Evolutionary conservation across 2,797 vertebrate species (phyloP).

Genomic region (Danio jaintianensis): DNA sequence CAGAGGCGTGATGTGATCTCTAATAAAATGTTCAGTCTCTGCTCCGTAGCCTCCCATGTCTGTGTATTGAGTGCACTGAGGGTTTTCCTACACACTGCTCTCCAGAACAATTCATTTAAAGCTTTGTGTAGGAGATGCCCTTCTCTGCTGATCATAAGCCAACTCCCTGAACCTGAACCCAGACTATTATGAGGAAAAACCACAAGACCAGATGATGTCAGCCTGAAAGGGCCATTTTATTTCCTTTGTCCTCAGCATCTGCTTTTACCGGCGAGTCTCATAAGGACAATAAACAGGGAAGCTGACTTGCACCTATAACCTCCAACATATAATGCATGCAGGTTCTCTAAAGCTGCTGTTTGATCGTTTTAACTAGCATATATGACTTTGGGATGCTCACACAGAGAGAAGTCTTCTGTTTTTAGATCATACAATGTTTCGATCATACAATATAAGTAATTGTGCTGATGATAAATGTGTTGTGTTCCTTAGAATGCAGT

Average conservation of each 20-base stretch:
- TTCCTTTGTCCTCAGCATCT: slow-evolving; percentile 2
- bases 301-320: not conserved
- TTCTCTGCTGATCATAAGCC: slow-evolving; percentile 18
- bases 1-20: slow-evolving; percentile 30
- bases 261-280: not conserved
- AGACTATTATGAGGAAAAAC: slow-evolving; percentile 31
- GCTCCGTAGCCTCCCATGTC: slow-evolving; percentile 17
- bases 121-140: slow-evolving; percentile 20
- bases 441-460: no score
- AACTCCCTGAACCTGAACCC: not conserved
- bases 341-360: not conserved
- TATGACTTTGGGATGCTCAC: not conserved
- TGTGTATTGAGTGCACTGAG: slow-evolving; percentile 23
- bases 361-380: not conserved
- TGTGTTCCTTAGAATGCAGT: no score
- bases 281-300: slow-evolving; percentile 11
- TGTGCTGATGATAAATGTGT: no score
- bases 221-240: slow-evolving; percentile 32
- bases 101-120: slow-evolving; percentile 23
- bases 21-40: slow-evolving; percentile 39
- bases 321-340: slow-evolving; percentile 6
- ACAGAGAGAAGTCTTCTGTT: no score
- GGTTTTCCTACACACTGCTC: slow-evolving; percentile 11
- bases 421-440: no score
- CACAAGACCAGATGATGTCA: slow-evolving; percentile 24